phyloP scores from a whole-genome alignment of 2,888 invertebrate species.

The Cryptus viduatorius region DNA sequence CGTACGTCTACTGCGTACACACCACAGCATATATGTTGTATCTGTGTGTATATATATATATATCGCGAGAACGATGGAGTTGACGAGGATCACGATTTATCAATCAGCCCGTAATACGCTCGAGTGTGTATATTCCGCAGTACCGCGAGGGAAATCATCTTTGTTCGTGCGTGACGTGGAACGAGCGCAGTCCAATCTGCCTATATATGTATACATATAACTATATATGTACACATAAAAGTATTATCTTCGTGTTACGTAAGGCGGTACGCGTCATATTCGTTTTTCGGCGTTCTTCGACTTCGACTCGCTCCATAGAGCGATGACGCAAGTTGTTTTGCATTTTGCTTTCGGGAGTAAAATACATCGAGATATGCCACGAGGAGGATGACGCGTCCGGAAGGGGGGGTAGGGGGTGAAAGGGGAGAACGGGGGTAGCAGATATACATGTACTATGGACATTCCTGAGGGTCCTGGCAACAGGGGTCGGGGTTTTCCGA shows the following conservation, averaged over 20 bases:
- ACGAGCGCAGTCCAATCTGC: constrained; percentile 14
- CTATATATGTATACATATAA: background rate
- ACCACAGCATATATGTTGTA: background rate
- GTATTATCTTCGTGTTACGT: background rate
- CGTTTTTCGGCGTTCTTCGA: background rate
- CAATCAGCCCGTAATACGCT: constrained; percentile 56
- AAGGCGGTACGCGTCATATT: background rate
- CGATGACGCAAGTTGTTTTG: background rate
- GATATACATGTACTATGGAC: constrained; percentile 4
- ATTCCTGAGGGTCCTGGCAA: constrained; percentile 28
- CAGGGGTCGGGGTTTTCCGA: constrained; percentile 18
- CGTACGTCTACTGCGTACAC: background rate
- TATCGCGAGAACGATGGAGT: background rate
- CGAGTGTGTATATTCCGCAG: background rate
- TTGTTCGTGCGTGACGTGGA: constrained; percentile 54
- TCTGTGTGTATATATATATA: background rate
- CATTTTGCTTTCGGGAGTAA: constrained; percentile 11
- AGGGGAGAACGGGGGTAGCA: background rate
- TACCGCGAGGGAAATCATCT: constrained; percentile 55
- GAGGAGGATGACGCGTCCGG: background rate
- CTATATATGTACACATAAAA: background rate
- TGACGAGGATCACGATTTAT: constrained; percentile 67
- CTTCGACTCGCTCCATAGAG: background rate
- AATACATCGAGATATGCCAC: constrained; percentile 5
- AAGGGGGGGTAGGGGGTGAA: background rate